A percentile compares a stretch with the other conserved stretches of the same genome.
These are phyloP conservation scores for Epinotia ramella DNA, from an alignment of 2,888 invertebrate genomes.

Conservation along the genomic window DNA sequence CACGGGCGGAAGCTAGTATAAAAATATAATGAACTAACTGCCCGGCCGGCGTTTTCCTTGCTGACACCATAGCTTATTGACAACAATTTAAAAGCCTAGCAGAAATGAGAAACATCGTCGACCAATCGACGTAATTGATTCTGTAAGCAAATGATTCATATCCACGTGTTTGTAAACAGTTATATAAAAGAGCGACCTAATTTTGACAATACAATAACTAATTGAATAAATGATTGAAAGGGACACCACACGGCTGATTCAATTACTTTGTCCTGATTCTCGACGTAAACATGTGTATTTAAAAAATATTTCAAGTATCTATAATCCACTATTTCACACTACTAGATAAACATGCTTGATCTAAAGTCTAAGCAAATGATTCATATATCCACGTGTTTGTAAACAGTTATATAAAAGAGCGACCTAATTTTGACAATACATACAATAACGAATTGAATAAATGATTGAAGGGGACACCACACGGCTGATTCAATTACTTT, in stretches of 20 bases:
- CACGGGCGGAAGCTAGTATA: no score
- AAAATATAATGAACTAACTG: no score
- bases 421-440: neutral
- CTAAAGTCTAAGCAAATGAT: neutral
- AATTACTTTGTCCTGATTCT: neutral
- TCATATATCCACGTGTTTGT: neutral
- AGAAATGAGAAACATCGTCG: no score
- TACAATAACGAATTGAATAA: neutral
- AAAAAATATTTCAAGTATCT: no score
- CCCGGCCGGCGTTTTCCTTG: no score
- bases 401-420: neutral
- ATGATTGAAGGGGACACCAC: neutral
- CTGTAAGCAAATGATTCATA: neutral
- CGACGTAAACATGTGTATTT: no score
- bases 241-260: slow-evolving; percentile 4
- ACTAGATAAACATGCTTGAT: no score
- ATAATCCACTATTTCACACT: no score
- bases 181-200: neutral
- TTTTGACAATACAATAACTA: no score
- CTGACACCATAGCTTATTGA: no score
- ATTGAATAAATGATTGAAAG: neutral
- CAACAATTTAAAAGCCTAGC: no score
- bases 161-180: neutral
- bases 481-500: slow-evolving; percentile 12
- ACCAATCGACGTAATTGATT: no score